phyloP scores from a whole-genome alignment of 2,888 invertebrate species.

The Drosophila quinaria region DNA sequence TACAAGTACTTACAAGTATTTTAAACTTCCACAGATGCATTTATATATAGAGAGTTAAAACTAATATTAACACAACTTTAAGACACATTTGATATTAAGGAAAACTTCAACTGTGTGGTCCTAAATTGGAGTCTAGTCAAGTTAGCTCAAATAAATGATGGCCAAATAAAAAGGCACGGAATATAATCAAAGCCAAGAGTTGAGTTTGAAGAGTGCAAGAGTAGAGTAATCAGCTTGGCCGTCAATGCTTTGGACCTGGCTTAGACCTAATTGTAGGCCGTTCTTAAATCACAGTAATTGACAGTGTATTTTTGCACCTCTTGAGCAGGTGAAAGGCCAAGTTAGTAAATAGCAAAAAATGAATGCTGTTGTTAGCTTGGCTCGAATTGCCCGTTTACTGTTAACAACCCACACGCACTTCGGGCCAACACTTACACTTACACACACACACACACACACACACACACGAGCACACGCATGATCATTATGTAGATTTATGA shows the following conservation, averaged over 20 bases:
- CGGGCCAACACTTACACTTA: constrained; percentile 14
- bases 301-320: constrained; percentile 17
- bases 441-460: constrained; percentile 21
- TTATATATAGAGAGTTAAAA: too few species aligned
- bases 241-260: background rate
- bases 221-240: background rate
- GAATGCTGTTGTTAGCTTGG: constrained; percentile 17
- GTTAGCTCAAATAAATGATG: too few species aligned
- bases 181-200: background rate
- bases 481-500: constrained; percentile 77
- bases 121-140: too few species aligned
- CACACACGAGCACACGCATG: constrained; percentile 33
- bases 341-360: constrained; percentile 1
- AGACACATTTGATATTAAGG: too few species aligned
- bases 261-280: background rate
- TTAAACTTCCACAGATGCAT: too few species aligned
- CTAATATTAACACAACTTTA: too few species aligned
- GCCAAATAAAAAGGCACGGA: too few species aligned
- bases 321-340: constrained; percentile 35
- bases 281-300: constrained; percentile 13
- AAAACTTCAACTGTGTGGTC: too few species aligned
- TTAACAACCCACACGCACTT: constrained; percentile 50
- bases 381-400: constrained; percentile 20
- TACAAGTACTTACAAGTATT: too few species aligned
- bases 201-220: background rate